Evolutionary conservation across 2,797 vertebrate genomes (phyloP).

Genomic region (Lutra lutra): DNA sequence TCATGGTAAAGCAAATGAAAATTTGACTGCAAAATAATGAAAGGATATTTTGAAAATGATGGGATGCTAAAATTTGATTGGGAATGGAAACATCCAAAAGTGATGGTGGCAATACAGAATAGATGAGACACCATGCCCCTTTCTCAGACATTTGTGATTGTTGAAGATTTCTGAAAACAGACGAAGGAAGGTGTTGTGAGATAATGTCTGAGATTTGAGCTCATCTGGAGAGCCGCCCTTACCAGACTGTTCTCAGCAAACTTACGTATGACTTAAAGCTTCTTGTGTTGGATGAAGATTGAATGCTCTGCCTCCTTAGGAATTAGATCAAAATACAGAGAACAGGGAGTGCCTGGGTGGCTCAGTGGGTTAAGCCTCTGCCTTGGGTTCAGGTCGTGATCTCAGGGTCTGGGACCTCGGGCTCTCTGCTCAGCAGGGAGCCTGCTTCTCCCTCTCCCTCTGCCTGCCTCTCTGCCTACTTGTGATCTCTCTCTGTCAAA

Average conservation of each 20-base stretch:
- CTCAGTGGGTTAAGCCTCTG: too few species aligned
- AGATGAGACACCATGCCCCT: not conserved
- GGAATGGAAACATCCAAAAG: not conserved
- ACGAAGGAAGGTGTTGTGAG: not conserved
- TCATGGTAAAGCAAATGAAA: not conserved
- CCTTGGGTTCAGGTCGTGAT: not conserved
- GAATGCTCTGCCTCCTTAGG: not conserved
- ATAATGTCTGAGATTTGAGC: constrained; percentile 34
- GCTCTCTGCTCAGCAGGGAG: too few species aligned
- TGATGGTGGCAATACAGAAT: not conserved
- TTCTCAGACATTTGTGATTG: not conserved
- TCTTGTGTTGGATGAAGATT: constrained; percentile 1
- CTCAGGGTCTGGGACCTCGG: not conserved
- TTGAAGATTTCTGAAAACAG: not conserved
- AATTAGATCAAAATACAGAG: not conserved
- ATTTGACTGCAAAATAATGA: not conserved
- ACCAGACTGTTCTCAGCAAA: not conserved
- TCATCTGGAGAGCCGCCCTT: not conserved
- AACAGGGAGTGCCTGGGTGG: not conserved
- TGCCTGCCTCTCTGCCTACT: too few species aligned
- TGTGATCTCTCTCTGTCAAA: too few species aligned
- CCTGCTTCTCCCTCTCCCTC: too few species aligned
- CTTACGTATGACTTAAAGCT: not conserved
- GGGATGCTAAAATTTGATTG: not conserved
- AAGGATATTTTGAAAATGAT: not conserved